Conservation (phyloP, 2,797 vertebrate species). For the Craterocephalus amniculus region DNA sequence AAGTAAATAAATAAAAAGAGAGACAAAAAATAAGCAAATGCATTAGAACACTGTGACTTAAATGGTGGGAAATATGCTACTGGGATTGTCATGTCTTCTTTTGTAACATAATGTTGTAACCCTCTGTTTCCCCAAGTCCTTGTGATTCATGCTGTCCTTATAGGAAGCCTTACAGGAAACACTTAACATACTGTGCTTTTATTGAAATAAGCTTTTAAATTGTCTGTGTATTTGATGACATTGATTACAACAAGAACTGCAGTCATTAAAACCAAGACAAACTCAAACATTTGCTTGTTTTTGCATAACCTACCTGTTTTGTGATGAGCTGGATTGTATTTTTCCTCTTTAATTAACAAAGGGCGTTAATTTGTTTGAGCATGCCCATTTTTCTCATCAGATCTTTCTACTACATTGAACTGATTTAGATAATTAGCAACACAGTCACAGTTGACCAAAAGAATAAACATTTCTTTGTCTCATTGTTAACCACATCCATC, state of each 20-base stretch:
- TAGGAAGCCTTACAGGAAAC: constrained; percentile 65
- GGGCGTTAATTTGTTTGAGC: constrained; percentile 58
- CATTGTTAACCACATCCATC: constrained; percentile 31
- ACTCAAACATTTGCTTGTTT: constrained; percentile 73
- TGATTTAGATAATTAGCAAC: constrained; percentile 71
- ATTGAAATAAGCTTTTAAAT: constrained; percentile 80
- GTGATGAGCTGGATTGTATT: constrained; percentile 59
- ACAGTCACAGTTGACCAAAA: constrained; percentile 57
- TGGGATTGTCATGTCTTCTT: constrained; percentile 20
- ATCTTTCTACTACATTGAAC: constrained; percentile 63
- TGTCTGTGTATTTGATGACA: constrained; percentile 80
- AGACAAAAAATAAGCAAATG: background rate
- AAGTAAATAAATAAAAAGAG: background rate
- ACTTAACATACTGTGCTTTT: constrained; percentile 74
- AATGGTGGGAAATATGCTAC: background rate
- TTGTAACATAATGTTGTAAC: constrained; percentile 26
- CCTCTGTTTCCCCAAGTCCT: constrained; percentile 44
- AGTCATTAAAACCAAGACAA: constrained; percentile 77
- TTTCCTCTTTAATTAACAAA: constrained; percentile 67
- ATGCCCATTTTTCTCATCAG: constrained; percentile 53
- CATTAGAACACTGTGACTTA: background rate
- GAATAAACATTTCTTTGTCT: constrained; percentile 42
- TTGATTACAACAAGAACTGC: constrained; percentile 78
- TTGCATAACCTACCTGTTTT: constrained; percentile 57
- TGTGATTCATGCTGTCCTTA: constrained; percentile 75